A percentile compares a stretch with the other conserved stretches of the same genome.
Conservation (phyloP, 2,113 vertebrate genomes). For the Psephotus haematonotus region DNA sequence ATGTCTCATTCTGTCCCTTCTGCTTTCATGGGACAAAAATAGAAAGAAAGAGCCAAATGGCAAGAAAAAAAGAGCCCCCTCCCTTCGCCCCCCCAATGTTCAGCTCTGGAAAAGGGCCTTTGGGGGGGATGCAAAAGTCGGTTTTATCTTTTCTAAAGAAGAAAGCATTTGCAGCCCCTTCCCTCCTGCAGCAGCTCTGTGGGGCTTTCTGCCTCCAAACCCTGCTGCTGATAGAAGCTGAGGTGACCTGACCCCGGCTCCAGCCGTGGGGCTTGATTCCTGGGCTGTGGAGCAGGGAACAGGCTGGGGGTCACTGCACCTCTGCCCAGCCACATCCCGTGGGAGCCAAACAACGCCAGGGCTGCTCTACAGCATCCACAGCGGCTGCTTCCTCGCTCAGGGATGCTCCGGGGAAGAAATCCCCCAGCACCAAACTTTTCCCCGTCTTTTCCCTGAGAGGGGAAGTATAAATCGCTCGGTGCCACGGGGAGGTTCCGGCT, state of each 20-base stretch:
- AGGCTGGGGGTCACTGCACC: neutral
- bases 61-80: neutral
- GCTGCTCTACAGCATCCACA: accelerated
- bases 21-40: slow-evolving; percentile 44
- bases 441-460: accelerated
- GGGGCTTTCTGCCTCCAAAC: neutral
- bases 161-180: neutral
- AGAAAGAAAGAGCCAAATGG: neutral
- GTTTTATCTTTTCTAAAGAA: neutral
- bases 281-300: accelerated
- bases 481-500: neutral
- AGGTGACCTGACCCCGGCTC: neutral
- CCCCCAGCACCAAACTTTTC: neutral
- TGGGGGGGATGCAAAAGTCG: neutral
- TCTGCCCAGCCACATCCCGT: accelerated
- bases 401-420: neutral
- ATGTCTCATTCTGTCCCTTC: neutral
- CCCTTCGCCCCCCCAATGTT: neutral
- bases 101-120: neutral
- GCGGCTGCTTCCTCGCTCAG: neutral
- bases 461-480: neutral
- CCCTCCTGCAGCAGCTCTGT: neutral
- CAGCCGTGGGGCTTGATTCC: neutral
- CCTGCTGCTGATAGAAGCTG: neutral
- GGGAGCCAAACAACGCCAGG: neutral